A percentile compares a stretch with the other conserved stretches of the same genome.
phyloP scores from a whole-genome alignment of 2,113 vertebrate genomes.

The Cygnus buccinator region DNA sequence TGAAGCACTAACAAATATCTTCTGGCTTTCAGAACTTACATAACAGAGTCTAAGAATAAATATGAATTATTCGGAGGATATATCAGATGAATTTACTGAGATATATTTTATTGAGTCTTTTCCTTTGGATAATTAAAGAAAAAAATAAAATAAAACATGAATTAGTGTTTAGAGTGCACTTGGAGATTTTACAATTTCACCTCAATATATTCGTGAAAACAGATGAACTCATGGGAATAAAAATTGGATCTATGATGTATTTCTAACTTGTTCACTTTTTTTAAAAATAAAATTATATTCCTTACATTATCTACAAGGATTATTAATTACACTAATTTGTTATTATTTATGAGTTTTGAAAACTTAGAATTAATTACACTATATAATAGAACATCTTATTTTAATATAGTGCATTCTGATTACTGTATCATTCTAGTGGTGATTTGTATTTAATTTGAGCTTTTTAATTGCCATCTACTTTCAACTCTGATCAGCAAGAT shows the following conservation, averaged over 20 bases:
- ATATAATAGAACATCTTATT: background rate
- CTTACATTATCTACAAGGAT: background rate
- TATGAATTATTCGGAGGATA: background rate
- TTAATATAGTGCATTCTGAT: background rate
- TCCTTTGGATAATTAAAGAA: background rate
- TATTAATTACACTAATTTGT: background rate
- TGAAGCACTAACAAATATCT: slow-evolving; percentile 15
- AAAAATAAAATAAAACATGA: background rate
- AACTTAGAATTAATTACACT: background rate
- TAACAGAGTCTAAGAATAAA: background rate
- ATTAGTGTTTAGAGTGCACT: background rate
- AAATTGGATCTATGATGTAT: background rate
- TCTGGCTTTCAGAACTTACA: background rate
- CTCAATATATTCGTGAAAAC: background rate
- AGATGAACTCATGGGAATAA: background rate
- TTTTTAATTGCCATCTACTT: background rate
- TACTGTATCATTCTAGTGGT: background rate
- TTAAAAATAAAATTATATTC: background rate
- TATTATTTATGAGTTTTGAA: background rate
- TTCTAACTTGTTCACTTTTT: background rate
- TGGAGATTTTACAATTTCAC: background rate
- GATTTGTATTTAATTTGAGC: background rate
- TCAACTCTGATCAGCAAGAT: background rate
- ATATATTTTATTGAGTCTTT: background rate
- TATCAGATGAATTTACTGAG: background rate